These are phyloP conservation scores for Tanytarsus gracilentus DNA, from an alignment of 2,888 invertebrate species.

Conservation along the genomic window DNA sequence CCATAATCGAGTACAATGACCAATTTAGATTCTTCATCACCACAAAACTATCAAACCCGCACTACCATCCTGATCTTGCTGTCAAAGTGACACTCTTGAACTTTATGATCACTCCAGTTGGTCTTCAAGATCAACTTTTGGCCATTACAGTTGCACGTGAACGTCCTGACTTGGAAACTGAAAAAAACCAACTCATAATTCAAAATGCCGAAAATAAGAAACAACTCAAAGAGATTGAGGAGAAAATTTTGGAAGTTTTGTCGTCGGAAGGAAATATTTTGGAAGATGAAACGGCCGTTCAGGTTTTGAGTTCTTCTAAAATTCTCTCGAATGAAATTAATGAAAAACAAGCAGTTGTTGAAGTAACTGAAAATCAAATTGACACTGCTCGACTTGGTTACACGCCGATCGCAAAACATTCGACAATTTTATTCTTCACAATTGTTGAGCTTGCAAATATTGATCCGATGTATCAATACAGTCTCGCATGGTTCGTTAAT, in stretches of 20 bases:
- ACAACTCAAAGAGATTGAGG: conserved; percentile 78
- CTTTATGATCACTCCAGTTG: conserved; percentile 85
- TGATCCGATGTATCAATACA: conserved; percentile 97
- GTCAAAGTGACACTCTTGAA: conserved; percentile 85
- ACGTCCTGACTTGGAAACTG: conserved; percentile 82
- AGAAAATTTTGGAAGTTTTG: conserved; percentile 74
- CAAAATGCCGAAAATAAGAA: conserved; percentile 77
- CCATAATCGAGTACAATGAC: conserved; percentile 77
- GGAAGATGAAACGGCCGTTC: conserved; percentile 87
- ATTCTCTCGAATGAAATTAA: conserved; percentile 81
- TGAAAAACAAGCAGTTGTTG: conserved; percentile 80
- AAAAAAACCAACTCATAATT: conserved; percentile 77
- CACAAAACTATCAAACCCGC: conserved; percentile 86
- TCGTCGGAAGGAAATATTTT: conserved; percentile 62
- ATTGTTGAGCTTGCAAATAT: conserved; percentile 81
- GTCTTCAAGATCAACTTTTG: conserved; percentile 80
- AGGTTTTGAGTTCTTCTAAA: conserved; percentile 82
- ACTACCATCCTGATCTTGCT: conserved; percentile 87
- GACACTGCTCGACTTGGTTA: conserved; percentile 77
- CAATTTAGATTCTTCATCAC: conserved; percentile 88
- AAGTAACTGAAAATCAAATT: conserved; percentile 82
- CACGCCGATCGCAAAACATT: conserved; percentile 81
- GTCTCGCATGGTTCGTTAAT: conserved; percentile 86
- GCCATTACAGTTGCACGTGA: conserved; percentile 88
- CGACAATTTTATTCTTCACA: conserved; percentile 84